These are phyloP conservation scores for Quadroppia sp. DNA, from an alignment of 2,888 invertebrate genomes.

Conservation along the genomic window DNA sequence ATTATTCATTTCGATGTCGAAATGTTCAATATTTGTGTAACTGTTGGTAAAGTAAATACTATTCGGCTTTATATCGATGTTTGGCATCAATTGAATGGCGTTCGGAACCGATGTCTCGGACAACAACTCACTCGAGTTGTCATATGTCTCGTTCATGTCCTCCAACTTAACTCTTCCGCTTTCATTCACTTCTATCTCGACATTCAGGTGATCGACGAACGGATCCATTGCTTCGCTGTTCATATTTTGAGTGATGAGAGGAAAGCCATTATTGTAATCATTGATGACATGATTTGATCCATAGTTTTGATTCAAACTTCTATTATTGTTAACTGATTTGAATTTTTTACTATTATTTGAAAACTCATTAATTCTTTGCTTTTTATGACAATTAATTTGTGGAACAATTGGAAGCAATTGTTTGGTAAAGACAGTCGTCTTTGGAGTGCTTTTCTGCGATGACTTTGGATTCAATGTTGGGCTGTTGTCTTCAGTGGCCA, in stretches of 20 bases:
- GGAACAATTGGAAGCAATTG: background rate
- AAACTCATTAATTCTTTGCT: slow-evolving; percentile 11
- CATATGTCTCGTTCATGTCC: background rate
- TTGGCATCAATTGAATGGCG: slow-evolving; percentile 14
- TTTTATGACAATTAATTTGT: background rate
- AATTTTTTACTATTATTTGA: slow-evolving; percentile 15
- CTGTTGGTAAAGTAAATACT: slow-evolving; percentile 22
- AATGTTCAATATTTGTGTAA: slow-evolving; percentile 25
- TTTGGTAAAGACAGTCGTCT: background rate
- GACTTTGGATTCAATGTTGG: too few relatives aligned
- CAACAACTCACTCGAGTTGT: background rate
- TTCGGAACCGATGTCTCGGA: background rate
- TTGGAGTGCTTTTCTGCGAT: too few relatives aligned
- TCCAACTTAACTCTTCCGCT: slow-evolving; percentile 13
- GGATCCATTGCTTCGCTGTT: slow-evolving; percentile 6
- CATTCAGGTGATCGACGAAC: slow-evolving; percentile 12
- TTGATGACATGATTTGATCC: background rate
- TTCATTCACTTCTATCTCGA: slow-evolving; percentile 28
- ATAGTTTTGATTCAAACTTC: background rate
- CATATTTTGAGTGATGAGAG: background rate
- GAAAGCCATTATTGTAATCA: background rate
- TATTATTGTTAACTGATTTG: slow-evolving; percentile 6
- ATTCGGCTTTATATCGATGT: slow-evolving; percentile 19
- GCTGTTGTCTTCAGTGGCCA: background rate
- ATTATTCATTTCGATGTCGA: slow-evolving; percentile 34